Conservation (phyloP, 2,888 invertebrate species). For the Yponomeuta sedellus region DNA sequence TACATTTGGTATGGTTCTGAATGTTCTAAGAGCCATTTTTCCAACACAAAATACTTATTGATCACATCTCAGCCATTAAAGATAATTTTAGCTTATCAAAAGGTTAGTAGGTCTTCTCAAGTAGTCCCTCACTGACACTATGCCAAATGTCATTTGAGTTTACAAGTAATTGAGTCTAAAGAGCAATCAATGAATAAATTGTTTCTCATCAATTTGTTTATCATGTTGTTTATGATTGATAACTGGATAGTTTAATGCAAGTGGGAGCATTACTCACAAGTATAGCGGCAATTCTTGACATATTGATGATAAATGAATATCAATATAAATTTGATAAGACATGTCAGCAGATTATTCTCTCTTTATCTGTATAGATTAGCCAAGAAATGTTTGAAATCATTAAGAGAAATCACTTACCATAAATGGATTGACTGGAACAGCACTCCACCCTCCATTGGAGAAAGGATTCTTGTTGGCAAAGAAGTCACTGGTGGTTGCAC, state of each 20-base stretch:
- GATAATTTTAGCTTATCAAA: conserved; percentile 24
- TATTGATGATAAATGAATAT: not conserved
- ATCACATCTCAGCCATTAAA: conserved; percentile 6
- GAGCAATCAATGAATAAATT: not conserved
- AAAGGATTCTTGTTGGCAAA: conserved; percentile 67
- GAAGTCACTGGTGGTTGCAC: conserved; percentile 55
- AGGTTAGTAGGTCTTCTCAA: conserved; percentile 31
- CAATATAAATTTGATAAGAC: not conserved
- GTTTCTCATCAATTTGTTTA: not conserved
- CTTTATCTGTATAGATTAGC: not conserved
- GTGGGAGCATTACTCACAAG: not conserved
- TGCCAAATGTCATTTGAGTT: conserved; percentile 27
- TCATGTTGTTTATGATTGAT: not conserved
- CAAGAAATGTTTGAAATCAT: not conserved
- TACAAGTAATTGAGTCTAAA: conserved; percentile 5
- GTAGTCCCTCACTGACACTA: conserved; percentile 21
- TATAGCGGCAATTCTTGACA: not conserved
- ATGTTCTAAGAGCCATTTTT: not conserved
- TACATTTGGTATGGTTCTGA: not conserved
- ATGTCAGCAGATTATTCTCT: not conserved
- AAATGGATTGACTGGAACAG: conserved; percentile 61
- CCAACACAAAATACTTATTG: not conserved
- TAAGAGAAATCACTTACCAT: conserved; percentile 42
- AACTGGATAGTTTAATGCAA: not conserved
- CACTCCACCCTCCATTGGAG: conserved; percentile 63